These are phyloP conservation scores for Dysidea cf. avara DNA, from an alignment of 37 sponge, comb jelly and placozoan genomes.

Conservation along the genomic window DNA sequence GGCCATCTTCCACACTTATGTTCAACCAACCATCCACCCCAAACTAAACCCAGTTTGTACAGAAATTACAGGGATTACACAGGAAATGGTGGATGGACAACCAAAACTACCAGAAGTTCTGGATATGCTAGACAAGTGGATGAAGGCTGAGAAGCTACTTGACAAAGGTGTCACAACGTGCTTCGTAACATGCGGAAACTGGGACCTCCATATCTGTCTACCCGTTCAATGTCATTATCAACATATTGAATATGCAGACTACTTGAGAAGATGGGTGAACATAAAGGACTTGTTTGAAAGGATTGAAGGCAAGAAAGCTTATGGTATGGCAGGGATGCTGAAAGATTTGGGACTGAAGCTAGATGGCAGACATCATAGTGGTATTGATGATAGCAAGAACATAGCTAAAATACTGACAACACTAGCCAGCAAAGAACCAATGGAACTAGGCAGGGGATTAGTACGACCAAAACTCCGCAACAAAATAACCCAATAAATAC, in stretches of 20 bases:
- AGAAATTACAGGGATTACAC: constrained; percentile 78
- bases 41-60: constrained; percentile 64
- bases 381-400: constrained; percentile 82
- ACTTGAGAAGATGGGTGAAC: constrained; percentile 69
- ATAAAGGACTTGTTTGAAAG: constrained; percentile 58
- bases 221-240: constrained; percentile 50
- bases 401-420: constrained; percentile 64
- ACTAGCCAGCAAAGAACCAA: constrained; percentile 3
- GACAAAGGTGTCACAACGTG: constrained; percentile 32
- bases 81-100: constrained; percentile 66
- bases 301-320: constrained; percentile 32
- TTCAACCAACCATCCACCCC: constrained; percentile 66
- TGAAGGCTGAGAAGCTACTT: constrained; percentile 53
- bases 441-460: too few species aligned
- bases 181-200: constrained; percentile 87
- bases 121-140: constrained; percentile 51
- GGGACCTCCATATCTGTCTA: constrained; percentile 74
- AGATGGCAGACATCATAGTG: constrained; percentile 78
- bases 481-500: too few species aligned
- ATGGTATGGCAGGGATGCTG: constrained; percentile 66
- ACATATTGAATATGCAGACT: constrained; percentile 33
- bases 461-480: too few species aligned
- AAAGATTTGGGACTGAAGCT: constrained; percentile 34
- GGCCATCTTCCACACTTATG: constrained; percentile 72
- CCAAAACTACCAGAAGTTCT: constrained; percentile 48